Evolutionary conservation across 1,140 invertebrate species (phyloP).

Genomic region (Zaprionus vittiger): DNA sequence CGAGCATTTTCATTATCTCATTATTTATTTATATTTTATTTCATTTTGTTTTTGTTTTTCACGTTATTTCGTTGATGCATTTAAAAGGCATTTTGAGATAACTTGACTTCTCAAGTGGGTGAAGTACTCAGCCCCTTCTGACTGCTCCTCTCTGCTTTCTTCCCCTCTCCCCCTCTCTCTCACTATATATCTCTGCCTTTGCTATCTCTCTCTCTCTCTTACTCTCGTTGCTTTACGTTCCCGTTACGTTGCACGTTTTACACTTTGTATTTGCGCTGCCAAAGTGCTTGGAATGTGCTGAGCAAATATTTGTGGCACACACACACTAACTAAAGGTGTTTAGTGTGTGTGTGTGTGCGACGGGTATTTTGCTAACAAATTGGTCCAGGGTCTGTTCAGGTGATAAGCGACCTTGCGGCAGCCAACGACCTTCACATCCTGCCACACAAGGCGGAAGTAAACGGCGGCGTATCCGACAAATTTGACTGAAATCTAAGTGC

Average conservation of each 20-base stretch:
- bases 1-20: constrained; percentile 17
- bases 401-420: constrained; percentile 75
- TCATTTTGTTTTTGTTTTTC: background rate
- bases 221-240: constrained; percentile 4
- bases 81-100: constrained; percentile 6
- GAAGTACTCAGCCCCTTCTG: background rate
- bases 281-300: constrained; percentile 74
- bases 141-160: background rate
- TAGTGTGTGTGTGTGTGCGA: constrained; percentile 14
- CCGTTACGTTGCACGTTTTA: constrained; percentile 45
- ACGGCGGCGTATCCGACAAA: background rate
- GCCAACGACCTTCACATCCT: constrained; percentile 72
- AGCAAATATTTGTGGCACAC: constrained; percentile 73
- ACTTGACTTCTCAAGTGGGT: constrained; percentile 5
- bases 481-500: constrained; percentile 26
- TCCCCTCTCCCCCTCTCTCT: background rate
- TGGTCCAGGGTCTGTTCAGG: constrained; percentile 28
- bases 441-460: constrained; percentile 42
- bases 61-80: background rate
- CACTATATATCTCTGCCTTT: background rate
- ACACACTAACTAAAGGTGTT: constrained; percentile 35
- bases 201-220: background rate
- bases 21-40: background rate
- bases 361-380: constrained; percentile 18
- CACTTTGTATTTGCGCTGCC: constrained; percentile 50